Evolutionary conservation across 2,888 invertebrate genomes (phyloP), one percentile per base, ranked within the genome.

Genomic region (Thera britannica): DNA sequence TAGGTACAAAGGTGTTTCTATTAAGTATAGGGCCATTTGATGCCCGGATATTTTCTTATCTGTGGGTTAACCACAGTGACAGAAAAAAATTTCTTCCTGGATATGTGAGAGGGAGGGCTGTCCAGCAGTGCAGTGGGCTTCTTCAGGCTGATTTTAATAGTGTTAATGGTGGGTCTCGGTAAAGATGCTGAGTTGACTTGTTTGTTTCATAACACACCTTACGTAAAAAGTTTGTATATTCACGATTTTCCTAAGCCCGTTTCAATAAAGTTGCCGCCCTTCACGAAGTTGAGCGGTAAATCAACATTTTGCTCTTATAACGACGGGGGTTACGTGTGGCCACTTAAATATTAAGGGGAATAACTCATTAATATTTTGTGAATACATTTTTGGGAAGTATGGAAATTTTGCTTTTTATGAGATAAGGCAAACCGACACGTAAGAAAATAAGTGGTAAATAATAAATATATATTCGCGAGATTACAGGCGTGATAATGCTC

Each of bases 211-310:
- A 44, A 44, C 35, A 35, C 48, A 46, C 60, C 55, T 56, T 41
- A 12, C 35, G 8, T 44, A 76, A 76, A 72, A 72, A 74, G 71
- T 72, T 55, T 41, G 38, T 36, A 65, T 64, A 69, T 76, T 74
- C 70, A 75, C 76, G 80, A 78, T 79, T 79, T 76, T 70, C 71
- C 71, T 66, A 73, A 75, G 70, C 74, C 62, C 12, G 56, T 65
- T 23, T 48, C 61, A 72, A 67, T 72, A 66, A 72, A 82, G 79
- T 82, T 79, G 61, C 72, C 62, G 58, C 67, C 68, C 72, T 76
- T 76, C 67, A 59, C 64, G 67, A 79, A 81, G 75, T 82, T 81
- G 48, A 49, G 68, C 77, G 72, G 72, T 80, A 80, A 77, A 80
- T 80, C 76, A 80, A 74, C 75, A 74, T 77, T 72, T 56, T 60